Evolutionary conservation across 2,113 vertebrate genomes (phyloP).

Genomic region (Nipponia nippon): DNA sequence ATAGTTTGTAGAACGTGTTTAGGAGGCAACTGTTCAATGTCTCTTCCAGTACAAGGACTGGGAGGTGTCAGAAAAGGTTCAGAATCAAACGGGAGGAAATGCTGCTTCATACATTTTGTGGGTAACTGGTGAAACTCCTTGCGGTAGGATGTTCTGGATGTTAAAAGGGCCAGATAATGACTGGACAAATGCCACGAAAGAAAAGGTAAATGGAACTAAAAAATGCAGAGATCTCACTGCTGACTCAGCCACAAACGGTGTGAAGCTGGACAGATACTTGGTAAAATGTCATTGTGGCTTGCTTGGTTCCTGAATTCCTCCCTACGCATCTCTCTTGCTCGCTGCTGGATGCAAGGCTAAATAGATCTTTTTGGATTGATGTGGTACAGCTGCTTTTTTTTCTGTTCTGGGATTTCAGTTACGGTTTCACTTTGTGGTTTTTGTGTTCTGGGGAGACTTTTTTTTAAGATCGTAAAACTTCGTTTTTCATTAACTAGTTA

Average conservation of each 20-base stretch:
- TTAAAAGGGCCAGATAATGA: background rate
- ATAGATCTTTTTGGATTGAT: background rate
- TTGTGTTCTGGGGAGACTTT: background rate
- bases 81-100: background rate
- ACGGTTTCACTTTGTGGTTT: background rate
- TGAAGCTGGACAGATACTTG: background rate
- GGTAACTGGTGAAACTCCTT: background rate
- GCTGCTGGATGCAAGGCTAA: background rate
- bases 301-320: background rate
- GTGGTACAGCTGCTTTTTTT: background rate
- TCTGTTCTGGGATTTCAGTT: background rate
- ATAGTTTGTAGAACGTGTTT: background rate
- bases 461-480: background rate
- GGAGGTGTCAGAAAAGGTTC: background rate
- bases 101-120: background rate
- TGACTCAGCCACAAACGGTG: background rate
- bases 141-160: background rate
- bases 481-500: slow-evolving; percentile 22
- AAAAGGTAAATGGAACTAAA: background rate
- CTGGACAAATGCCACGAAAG: background rate
- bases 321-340: background rate
- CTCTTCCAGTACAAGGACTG: background rate
- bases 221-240: background rate
- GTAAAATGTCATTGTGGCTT: background rate
- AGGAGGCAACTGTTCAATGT: background rate